Percentiles rank a stretch among this genome's conserved stretches.
Conservation (phyloP, 2,888 invertebrate genomes). For the Platynereis dumerilii region DNA sequence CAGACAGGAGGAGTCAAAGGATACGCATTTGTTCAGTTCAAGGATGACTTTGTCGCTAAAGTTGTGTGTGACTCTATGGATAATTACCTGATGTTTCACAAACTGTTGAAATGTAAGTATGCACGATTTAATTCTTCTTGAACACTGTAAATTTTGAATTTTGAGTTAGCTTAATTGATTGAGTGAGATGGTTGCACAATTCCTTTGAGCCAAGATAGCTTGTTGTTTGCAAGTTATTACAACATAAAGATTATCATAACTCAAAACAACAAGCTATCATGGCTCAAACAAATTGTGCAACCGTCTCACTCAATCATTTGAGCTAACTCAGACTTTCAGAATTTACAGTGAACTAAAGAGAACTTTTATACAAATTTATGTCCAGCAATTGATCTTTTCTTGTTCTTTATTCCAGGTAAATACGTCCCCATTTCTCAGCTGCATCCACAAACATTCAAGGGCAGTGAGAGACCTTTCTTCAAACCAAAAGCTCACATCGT, state of each 20-base stretch:
- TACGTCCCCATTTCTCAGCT: slow-evolving; percentile 22
- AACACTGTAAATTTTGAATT: neutral
- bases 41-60: slow-evolving; percentile 82
- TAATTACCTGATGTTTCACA: slow-evolving; percentile 94
- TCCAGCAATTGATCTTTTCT: too few relatives aligned
- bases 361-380: neutral
- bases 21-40: slow-evolving; percentile 89
- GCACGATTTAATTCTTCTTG: too few relatives aligned
- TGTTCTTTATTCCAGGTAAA: slow-evolving; percentile 4
- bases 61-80: slow-evolving; percentile 96
- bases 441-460: slow-evolving; percentile 32
- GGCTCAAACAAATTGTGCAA: too few relatives aligned
- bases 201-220: too few relatives aligned
- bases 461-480: slow-evolving; percentile 18
- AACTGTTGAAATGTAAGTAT: slow-evolving; percentile 82
- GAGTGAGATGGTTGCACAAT: too few relatives aligned
- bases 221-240: too few relatives aligned
- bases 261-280: too few relatives aligned
- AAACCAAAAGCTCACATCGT: slow-evolving; percentile 17
- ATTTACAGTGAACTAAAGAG: neutral
- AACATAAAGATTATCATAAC: too few relatives aligned
- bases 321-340: neutral
- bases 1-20: slow-evolving; percentile 84
- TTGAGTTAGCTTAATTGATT: neutral
- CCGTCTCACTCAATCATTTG: too few relatives aligned